phyloP scores from a whole-genome alignment of 1,140 invertebrate species.

The Sesamia nonagrioides region DNA sequence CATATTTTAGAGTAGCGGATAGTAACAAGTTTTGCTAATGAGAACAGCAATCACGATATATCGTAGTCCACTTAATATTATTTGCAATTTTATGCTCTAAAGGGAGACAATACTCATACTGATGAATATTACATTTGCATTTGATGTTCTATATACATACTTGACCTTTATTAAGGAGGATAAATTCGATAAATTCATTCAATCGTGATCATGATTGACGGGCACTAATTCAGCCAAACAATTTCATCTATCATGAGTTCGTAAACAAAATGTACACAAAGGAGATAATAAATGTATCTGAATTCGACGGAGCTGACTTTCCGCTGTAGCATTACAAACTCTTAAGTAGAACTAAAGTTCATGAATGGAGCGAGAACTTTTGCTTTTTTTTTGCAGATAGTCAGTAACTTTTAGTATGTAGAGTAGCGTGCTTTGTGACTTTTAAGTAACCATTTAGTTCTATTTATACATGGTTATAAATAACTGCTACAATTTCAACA shows the following conservation, averaged over 20 bases:
- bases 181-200: background rate
- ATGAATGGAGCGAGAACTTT: too few species aligned
- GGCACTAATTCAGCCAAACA: background rate
- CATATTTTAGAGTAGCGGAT: background rate
- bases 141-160: background rate
- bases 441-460: background rate
- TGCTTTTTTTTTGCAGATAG: too few species aligned
- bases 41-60: background rate
- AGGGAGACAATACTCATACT: background rate
- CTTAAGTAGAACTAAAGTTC: background rate
- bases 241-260: background rate
- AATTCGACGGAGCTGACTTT: background rate
- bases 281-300: too few species aligned
- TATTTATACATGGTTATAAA: too few species aligned
- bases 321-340: background rate
- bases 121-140: background rate
- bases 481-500: too few species aligned
- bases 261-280: background rate
- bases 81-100: background rate
- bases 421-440: background rate
- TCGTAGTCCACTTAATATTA: background rate
- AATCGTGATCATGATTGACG: slow-evolving; percentile 6
- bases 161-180: slow-evolving; percentile 8
- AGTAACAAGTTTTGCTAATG: background rate
- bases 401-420: too few species aligned